Evolutionary conservation across 2,888 invertebrate species (phyloP), one percentile per base, ranked within the genome.

Genomic region (Lysandra bellargus): DNA sequence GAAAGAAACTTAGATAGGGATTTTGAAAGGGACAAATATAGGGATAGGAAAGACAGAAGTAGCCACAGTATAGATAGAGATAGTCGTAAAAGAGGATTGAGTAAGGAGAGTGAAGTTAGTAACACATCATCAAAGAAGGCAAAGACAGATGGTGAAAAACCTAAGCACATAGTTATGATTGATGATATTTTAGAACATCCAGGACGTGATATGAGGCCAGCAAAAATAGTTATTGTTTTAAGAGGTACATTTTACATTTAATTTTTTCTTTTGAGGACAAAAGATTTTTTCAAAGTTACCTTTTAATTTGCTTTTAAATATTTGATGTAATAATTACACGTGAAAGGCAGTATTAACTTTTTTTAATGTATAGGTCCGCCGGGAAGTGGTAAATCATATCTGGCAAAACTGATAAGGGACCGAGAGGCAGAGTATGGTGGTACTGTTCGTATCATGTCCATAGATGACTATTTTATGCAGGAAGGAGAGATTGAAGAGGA

Each of bases 381-480:
- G 0, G 99, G 99, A 12, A 97, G 98, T 90, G 99, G 99, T 61
- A 99, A 99, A 93, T 98, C 98, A 7, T 97, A 97, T 90, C 95
- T 98, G 81, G 98, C 98, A 0, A 98, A 98, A 92, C 92, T 98
- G 81, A 98, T 98, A 83, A 98, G 98, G 88, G 97, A 97, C 80
- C 96, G 95, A 87, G 97, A 97, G 95, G 96, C 98, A 0, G 97
- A 98, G 88, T 96, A 97, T 91, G 98, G 98, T 5, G 97, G 97
- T 80, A 97, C 98, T n/a, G 98, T 98, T 0, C 95, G 99, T 83
- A 98, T 99, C 86, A 95, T 99, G 87, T 98, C 98, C 81, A 96
- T 99, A 81, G 99, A 99, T 89, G 99, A 99, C 92, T 99, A 99
- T 91, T 99, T 99, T 87, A 97, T 99, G 96, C 96, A 97, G 80